These are phyloP conservation scores for Lagorchestes hirsutus DNA, from an alignment of 2,797 vertebrate species.

Conservation along the genomic window DNA sequence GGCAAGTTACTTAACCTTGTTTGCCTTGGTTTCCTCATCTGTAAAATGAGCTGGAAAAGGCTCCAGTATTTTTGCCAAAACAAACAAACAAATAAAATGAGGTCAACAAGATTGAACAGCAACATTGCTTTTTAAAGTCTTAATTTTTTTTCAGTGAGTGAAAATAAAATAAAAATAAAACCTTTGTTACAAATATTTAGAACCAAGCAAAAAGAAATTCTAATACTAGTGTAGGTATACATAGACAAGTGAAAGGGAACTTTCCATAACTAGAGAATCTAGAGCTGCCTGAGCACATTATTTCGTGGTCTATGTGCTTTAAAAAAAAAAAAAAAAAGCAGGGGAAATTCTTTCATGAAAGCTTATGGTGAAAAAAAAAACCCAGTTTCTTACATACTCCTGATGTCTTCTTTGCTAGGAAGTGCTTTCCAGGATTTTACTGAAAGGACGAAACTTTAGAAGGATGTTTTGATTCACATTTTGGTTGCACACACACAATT, in stretches of 20 bases:
- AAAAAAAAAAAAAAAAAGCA: not conserved
- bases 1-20: not conserved
- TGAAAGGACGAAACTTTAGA: conserved; percentile 63
- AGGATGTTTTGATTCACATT: conserved; percentile 50
- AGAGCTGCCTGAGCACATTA: conserved; percentile 20
- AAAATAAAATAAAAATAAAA: not conserved
- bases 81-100: not conserved
- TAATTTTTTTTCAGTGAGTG: not conserved
- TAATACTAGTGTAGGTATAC: not conserved
- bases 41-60: not conserved
- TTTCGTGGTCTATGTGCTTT: conserved; percentile 46
- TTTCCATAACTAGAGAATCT: conserved; percentile 9
- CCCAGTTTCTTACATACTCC: conserved; percentile 25
- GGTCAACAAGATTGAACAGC: not conserved
- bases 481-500: not conserved
- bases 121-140: not conserved
- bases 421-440: conserved; percentile 51
- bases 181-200: not conserved
- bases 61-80: not conserved
- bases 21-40: not conserved
- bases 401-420: conserved; percentile 44
- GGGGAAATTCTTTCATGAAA: conserved; percentile 54
- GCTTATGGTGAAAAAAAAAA: conserved; percentile 51
- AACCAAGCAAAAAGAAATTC: not conserved
- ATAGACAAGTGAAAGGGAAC: not conserved